Evolutionary conservation across 2,888 invertebrate genomes (phyloP).

Genomic region (Nomada goodeniana): DNA sequence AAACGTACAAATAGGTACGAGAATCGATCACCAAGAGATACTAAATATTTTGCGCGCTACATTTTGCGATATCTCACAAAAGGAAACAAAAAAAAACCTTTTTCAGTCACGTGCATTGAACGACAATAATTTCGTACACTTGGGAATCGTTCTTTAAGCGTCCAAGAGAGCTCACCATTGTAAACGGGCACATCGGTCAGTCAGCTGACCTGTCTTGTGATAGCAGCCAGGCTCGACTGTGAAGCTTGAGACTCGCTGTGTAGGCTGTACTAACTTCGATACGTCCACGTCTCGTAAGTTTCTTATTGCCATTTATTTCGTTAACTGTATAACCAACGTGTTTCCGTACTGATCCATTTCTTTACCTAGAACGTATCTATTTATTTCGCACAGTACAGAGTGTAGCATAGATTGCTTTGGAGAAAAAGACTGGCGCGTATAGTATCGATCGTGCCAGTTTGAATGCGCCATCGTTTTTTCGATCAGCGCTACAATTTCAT

Average conservation of each 20-base stretch:
- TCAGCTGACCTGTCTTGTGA: slow-evolving; percentile 84
- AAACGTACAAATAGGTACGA: neutral
- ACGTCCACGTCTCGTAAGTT: slow-evolving; percentile 69
- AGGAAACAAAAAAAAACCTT: neutral
- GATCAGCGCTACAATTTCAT: slow-evolving; percentile 36
- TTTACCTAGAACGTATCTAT: slow-evolving; percentile 10
- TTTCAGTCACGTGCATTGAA: neutral
- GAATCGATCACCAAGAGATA: no score
- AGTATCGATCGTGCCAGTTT: slow-evolving; percentile 76
- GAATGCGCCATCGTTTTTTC: slow-evolving; percentile 73
- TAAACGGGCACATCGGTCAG: slow-evolving; percentile 68
- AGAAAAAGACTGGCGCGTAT: slow-evolving; percentile 51
- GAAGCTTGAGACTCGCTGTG: slow-evolving; percentile 65
- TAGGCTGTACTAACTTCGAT: slow-evolving; percentile 73
- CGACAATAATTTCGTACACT: neutral
- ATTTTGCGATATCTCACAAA: neutral
- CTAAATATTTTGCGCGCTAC: no score
- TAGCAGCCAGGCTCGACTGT: slow-evolving; percentile 75
- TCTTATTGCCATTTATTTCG: slow-evolving; percentile 39
- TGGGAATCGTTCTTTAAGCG: slow-evolving; percentile 32
- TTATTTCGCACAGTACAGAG: slow-evolving; percentile 23
- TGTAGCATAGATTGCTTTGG: slow-evolving; percentile 32
- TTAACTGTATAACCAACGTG: slow-evolving; percentile 1
- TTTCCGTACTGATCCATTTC: neutral
- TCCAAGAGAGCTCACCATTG: slow-evolving; percentile 45